Evolutionary conservation across 2,888 invertebrate genomes (phyloP).

Genomic region (Scaptomyza tumidula): DNA sequence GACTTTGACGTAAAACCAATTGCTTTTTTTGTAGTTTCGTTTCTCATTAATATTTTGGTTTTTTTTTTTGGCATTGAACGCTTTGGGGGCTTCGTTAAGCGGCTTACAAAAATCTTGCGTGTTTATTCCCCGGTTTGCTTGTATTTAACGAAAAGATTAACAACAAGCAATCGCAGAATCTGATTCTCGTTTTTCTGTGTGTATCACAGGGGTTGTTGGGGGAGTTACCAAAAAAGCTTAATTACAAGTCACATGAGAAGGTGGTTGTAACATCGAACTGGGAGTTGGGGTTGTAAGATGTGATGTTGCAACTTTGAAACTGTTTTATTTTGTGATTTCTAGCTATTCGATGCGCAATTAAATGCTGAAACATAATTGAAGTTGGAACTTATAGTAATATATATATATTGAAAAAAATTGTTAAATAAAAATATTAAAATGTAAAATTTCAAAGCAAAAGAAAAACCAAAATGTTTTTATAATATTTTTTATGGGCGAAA

Average conservation of each 20-base stretch:
- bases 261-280: neutral
- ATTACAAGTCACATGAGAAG: slow-evolving; percentile 54
- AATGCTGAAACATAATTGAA: too few relatives aligned
- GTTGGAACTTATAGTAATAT: too few relatives aligned
- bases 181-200: slow-evolving; percentile 40
- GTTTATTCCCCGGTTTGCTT: slow-evolving; percentile 64
- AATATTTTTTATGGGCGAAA: too few relatives aligned
- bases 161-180: slow-evolving; percentile 57
- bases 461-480: too few relatives aligned
- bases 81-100: slow-evolving; percentile 54
- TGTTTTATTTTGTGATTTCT: slow-evolving; percentile 30
- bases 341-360: slow-evolving; percentile 67
- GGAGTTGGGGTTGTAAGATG: slow-evolving; percentile 17
- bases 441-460: too few relatives aligned
- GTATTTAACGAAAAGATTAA: slow-evolving; percentile 73
- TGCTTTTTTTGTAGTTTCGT: slow-evolving; percentile 20
- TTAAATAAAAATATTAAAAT: too few relatives aligned
- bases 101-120: slow-evolving; percentile 73
- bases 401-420: too few relatives aligned
- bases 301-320: slow-evolving; percentile 59
- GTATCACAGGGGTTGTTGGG: slow-evolving; percentile 64
- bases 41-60: neutral
- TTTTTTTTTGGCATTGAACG: slow-evolving; percentile 31
- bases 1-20: slow-evolving; percentile 40
- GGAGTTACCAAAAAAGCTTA: slow-evolving; percentile 58